Evolutionary conservation across 37 sponge, comb jelly and placozoan species (phyloP).

Genomic region (Agelas oroides): DNA sequence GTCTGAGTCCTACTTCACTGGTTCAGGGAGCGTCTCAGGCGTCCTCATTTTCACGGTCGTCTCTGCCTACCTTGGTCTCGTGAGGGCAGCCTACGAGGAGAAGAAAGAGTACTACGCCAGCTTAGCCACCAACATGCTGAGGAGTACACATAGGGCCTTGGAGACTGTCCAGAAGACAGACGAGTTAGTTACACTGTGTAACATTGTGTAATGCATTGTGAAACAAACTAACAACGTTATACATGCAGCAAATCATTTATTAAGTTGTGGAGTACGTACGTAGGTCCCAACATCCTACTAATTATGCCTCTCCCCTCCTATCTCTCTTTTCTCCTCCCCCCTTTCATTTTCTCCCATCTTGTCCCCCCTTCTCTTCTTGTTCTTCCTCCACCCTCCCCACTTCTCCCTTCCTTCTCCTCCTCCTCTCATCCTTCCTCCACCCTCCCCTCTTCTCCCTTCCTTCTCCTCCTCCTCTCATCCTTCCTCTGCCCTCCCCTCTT

Average conservation of each 20-base stretch:
- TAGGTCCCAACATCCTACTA: no score
- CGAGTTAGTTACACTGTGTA: slow-evolving; percentile 51
- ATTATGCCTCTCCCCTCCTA: not conserved
- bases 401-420: not conserved
- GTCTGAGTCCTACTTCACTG: slow-evolving; percentile 64
- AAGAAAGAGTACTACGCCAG: slow-evolving; percentile 76
- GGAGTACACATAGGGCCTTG: slow-evolving; percentile 64
- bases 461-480: slow-evolving; percentile 14
- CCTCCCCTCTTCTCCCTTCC: slow-evolving; percentile 2
- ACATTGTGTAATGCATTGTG: not conserved
- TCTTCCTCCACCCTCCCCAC: not conserved
- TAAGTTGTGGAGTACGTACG: no score
- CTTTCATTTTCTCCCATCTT: not conserved
- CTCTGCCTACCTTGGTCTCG: slow-evolving; percentile 73
- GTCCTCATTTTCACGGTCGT: slow-evolving; percentile 71
- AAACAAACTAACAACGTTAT: not conserved
- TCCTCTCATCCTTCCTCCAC: not conserved
- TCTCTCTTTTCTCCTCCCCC: slow-evolving; percentile 16
- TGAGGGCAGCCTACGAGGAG: slow-evolving; percentile 83
- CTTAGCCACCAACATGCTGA: slow-evolving; percentile 72
- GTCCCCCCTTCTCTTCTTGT: not conserved
- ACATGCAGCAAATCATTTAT: no score
- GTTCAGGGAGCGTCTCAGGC: slow-evolving; percentile 73
- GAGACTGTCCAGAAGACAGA: slow-evolving; percentile 70
- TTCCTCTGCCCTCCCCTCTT: not conserved